These are phyloP conservation scores for Actinernus sp. DNA, from an alignment of 92 coral and sea anemone species.

Conservation along the genomic window DNA sequence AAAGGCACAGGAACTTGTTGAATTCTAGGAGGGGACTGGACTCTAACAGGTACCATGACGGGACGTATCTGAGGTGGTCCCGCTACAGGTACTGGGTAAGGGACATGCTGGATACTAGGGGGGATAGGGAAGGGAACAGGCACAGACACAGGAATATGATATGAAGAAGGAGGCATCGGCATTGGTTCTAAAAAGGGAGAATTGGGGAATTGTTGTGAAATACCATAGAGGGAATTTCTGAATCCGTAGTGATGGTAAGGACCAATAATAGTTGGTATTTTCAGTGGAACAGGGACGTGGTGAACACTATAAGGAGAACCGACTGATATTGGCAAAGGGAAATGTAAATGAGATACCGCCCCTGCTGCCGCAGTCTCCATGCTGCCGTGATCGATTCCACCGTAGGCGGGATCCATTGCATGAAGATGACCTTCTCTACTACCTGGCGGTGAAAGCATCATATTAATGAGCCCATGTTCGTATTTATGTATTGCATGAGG, in stretches of 20 bases:
- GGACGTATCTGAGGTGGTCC: conserved; percentile 72
- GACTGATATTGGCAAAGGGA: conserved; percentile 15
- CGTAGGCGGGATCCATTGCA: conserved; percentile 40
- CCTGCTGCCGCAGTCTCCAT: conserved; percentile 19
- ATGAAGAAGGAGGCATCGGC: not conserved
- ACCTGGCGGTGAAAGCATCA: conserved; percentile 29
- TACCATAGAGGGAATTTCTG: too few relatives aligned
- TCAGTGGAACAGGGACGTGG: conserved; percentile 24
- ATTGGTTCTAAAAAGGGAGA: not conserved
- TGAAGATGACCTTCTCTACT: conserved; percentile 30
- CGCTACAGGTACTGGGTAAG: conserved; percentile 79
- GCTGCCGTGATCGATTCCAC: conserved; percentile 1
- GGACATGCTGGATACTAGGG: conserved; percentile 52
- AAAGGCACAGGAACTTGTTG: conserved; percentile 50
- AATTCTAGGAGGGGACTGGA: conserved; percentile 47
- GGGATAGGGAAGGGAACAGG: conserved; percentile 42
- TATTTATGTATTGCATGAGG: too few relatives aligned
- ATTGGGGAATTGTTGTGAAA: not conserved
- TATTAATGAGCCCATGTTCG: too few relatives aligned
- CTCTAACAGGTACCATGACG: conserved; percentile 52
- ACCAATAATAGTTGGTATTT: too few relatives aligned
- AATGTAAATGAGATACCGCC: conserved; percentile 8
- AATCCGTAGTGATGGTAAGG: too few relatives aligned
- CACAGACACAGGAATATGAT: not conserved
- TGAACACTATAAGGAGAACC: conserved; percentile 16